Evolutionary conservation across 2,113 vertebrate species (phyloP).

Genomic region (Phalacrocorax carbo): DNA sequence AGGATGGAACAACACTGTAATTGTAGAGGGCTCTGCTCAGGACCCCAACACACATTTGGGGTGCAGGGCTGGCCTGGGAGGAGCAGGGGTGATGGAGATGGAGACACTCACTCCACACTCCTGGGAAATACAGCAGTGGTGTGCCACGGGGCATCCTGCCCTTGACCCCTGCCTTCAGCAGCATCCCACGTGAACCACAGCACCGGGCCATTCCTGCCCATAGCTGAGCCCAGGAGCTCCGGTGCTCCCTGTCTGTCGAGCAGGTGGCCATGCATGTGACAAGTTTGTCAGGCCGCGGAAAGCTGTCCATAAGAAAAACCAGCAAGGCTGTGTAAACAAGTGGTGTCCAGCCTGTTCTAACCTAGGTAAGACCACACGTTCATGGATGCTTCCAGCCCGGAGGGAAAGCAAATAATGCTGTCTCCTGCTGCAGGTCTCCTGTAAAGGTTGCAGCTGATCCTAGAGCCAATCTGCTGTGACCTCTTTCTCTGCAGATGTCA

Average conservation of each 20-base stretch:
- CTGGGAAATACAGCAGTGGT: background rate
- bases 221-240: background rate
- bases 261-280: background rate
- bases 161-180: background rate
- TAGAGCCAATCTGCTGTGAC: background rate
- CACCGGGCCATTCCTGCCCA: rapidly evolving
- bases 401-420: background rate
- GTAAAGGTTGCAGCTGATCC: background rate
- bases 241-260: rapidly evolving
- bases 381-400: background rate
- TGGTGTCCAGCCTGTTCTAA: background rate
- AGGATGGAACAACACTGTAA: background rate
- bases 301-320: background rate
- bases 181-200: background rate
- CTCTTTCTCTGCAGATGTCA: background rate
- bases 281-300: background rate
- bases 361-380: rapidly evolving
- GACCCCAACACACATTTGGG: background rate
- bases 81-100: background rate
- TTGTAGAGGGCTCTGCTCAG: background rate
- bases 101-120: background rate
- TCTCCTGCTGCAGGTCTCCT: background rate
- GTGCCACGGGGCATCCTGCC: background rate
- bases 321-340: background rate
- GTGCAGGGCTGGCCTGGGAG: background rate